Conservation (phyloP, 2,797 vertebrate genomes). For the Tympanoctomys barrerae region DNA sequence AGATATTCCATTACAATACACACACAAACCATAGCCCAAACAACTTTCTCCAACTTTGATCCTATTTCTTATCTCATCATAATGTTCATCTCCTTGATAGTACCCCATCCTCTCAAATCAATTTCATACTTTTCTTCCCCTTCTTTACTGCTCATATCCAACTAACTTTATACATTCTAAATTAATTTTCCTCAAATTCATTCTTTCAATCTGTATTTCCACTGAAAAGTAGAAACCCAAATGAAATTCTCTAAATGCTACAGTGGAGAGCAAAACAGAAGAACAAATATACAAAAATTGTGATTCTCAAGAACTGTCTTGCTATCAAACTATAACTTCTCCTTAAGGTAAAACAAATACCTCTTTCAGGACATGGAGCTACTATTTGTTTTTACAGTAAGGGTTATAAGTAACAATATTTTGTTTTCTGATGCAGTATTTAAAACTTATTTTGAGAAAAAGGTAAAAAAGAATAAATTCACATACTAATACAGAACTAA, state of each 20-base stretch:
- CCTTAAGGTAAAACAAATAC: constrained; percentile 31
- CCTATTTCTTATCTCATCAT: not conserved
- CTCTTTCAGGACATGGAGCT: not conserved
- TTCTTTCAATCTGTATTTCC: constrained; percentile 39
- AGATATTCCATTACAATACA: not conserved
- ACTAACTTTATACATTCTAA: constrained; percentile 19
- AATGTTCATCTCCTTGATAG: not conserved
- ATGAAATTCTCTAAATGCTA: constrained; percentile 14
- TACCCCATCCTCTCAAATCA: not conserved
- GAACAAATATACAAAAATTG: constrained; percentile 22
- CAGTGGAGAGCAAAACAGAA: not conserved
- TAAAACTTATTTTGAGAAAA: constrained; percentile 24
- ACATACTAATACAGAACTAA: not conserved
- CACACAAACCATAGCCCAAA: not conserved
- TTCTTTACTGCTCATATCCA: not conserved
- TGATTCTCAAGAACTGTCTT: constrained; percentile 44
- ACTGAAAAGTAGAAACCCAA: not conserved
- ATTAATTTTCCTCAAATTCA: not conserved
- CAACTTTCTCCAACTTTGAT: not conserved
- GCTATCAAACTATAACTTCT: constrained; percentile 41
- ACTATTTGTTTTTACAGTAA: constrained; percentile 34
- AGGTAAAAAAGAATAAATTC: not conserved
- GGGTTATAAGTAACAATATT: constrained; percentile 28
- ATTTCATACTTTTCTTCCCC: constrained; percentile 8
- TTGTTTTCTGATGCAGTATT: constrained; percentile 11